phyloP scores from a whole-genome alignment of 2,888 invertebrate species.

The Calameuta idolon region DNA sequence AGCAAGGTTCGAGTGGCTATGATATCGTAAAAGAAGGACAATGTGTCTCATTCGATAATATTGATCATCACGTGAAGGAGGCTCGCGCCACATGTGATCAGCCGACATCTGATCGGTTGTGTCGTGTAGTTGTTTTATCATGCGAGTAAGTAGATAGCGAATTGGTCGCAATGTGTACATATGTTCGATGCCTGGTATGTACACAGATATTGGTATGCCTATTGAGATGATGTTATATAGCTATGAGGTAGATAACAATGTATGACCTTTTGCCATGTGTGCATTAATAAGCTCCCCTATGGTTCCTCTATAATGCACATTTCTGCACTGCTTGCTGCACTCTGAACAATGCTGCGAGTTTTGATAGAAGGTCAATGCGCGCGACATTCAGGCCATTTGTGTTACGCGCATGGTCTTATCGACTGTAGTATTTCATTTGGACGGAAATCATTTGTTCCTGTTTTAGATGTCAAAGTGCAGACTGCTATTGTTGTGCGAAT shows the following conservation, averaged over 20 bases:
- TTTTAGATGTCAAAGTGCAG: background rate
- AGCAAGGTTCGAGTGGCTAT: background rate
- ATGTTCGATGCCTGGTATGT: background rate
- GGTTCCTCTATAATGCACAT: background rate
- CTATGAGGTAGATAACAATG: background rate
- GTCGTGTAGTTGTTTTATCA: background rate
- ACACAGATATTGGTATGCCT: background rate
- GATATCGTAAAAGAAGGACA: background rate
- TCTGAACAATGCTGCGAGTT: background rate
- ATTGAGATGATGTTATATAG: background rate
- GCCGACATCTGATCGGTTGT: background rate
- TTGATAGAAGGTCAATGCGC: background rate
- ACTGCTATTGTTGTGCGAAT: background rate
- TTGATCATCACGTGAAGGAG: slow-evolving; percentile 26
- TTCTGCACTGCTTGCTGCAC: background rate
- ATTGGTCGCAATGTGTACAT: background rate
- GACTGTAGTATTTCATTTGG: background rate
- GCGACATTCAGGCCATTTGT: background rate
- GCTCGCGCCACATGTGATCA: slow-evolving; percentile 22
- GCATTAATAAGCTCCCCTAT: background rate
- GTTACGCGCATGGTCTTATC: background rate
- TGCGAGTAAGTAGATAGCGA: background rate
- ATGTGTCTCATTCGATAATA: background rate
- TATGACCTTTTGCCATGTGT: background rate
- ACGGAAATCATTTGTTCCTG: background rate